These are phyloP conservation scores for Lycocorax pyrrhopterus DNA, from an alignment of 2,113 vertebrate species.

Conservation along the genomic window DNA sequence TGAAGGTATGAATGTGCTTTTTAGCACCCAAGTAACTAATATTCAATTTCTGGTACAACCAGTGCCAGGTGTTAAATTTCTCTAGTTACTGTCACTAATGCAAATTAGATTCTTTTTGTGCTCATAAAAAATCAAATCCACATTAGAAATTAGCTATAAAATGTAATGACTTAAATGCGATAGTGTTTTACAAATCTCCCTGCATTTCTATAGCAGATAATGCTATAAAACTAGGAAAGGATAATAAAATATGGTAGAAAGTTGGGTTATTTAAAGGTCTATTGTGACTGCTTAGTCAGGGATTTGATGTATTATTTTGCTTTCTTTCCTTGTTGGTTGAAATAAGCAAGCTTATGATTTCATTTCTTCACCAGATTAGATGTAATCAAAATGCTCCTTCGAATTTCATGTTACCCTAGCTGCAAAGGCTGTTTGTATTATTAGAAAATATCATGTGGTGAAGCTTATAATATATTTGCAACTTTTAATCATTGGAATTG, in stretches of 20 bases:
- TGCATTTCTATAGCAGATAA: slow-evolving; percentile 77
- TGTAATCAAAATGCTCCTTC: slow-evolving; percentile 68
- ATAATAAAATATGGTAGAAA: slow-evolving; percentile 79
- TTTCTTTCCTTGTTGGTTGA: slow-evolving; percentile 59
- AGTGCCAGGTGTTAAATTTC: slow-evolving; percentile 87
- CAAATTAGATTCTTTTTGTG: slow-evolving; percentile 84
- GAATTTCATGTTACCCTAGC: slow-evolving; percentile 59
- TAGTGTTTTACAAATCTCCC: slow-evolving; percentile 84
- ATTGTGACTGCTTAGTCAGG: slow-evolving; percentile 77
- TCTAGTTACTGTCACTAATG: slow-evolving; percentile 86
- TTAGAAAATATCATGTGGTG: slow-evolving; percentile 44
- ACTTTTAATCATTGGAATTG: slow-evolving; percentile 63
- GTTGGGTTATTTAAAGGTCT: slow-evolving; percentile 84
- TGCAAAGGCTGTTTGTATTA: slow-evolving; percentile 64
- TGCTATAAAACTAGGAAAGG: slow-evolving; percentile 75
- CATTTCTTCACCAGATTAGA: slow-evolving; percentile 65
- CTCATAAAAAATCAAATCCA: slow-evolving; percentile 86
- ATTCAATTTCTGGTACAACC: slow-evolving; percentile 79
- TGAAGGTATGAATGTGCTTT: slow-evolving; percentile 73
- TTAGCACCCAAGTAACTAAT: slow-evolving; percentile 80
- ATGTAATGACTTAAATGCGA: slow-evolving; percentile 87
- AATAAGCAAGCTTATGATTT: slow-evolving; percentile 69
- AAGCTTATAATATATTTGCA: slow-evolving; percentile 66
- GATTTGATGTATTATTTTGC: slow-evolving; percentile 69
- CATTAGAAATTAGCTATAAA: slow-evolving; percentile 89